Percentiles rank a stretch among this genome's conserved stretches.
Evolutionary conservation across 2,888 invertebrate species (phyloP).

Genomic region (Himalopsyche tibetana): DNA sequence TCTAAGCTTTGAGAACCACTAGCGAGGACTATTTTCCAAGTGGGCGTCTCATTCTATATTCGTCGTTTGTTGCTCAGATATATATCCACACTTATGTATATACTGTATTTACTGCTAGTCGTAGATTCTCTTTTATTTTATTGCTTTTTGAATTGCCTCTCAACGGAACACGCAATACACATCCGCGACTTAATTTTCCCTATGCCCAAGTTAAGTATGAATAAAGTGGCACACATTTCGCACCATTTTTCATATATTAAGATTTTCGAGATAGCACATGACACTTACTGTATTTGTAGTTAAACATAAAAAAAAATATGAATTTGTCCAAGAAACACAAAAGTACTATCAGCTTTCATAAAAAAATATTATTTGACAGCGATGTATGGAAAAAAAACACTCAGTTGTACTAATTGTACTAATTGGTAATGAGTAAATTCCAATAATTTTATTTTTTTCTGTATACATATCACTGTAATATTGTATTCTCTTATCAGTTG

Average conservation of each 20-base stretch:
- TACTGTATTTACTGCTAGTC: slow-evolving; percentile 60
- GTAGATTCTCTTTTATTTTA: slow-evolving; percentile 76
- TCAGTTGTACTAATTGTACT: too few species aligned
- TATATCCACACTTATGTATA: neutral
- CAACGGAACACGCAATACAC: slow-evolving; percentile 63
- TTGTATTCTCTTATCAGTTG: too few species aligned
- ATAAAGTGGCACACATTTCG: slow-evolving; percentile 26
- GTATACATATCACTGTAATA: too few species aligned
- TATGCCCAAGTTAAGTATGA: neutral
- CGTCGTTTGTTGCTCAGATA: slow-evolving; percentile 54
- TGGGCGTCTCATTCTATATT: slow-evolving; percentile 57
- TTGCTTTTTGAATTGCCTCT: slow-evolving; percentile 78
- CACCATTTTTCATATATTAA: slow-evolving; percentile 28
- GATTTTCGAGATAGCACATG: neutral
- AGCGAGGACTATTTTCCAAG: slow-evolving; percentile 44
- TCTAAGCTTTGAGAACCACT: neutral
- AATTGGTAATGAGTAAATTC: too few species aligned
- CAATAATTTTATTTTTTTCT: too few species aligned
- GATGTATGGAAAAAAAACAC: too few species aligned
- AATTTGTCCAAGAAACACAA: too few species aligned
- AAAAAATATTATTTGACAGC: too few species aligned
- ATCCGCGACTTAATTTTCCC: slow-evolving; percentile 35
- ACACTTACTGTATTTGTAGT: neutral
- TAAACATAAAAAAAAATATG: too few species aligned
- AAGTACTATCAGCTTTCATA: too few species aligned